These are phyloP conservation scores for Manduca sexta DNA, from an alignment of 1,140 invertebrate genomes.

Conservation along the genomic window DNA sequence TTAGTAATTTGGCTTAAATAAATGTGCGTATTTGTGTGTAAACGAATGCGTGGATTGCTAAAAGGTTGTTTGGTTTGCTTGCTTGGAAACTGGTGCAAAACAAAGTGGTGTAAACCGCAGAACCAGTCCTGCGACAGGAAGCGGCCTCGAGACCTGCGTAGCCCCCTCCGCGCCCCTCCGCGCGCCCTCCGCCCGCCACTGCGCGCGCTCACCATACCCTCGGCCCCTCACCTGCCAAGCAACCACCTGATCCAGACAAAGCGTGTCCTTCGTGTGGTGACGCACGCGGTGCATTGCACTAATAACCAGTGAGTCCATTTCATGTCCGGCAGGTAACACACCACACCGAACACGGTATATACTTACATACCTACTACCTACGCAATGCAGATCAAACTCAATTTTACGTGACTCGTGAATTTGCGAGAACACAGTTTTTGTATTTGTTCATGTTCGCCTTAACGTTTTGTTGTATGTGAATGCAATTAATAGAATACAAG, in stretches of 20 bases:
- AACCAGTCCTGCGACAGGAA: conserved; percentile 69
- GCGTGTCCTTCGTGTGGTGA: conserved; percentile 62
- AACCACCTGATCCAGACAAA: conserved; percentile 67
- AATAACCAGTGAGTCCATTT: conserved; percentile 42
- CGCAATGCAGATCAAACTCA: too few species aligned
- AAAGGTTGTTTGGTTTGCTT: conserved; percentile 48
- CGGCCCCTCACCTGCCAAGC: conserved; percentile 23
- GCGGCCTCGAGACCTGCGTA: conserved; percentile 48
- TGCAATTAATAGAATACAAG: too few species aligned
- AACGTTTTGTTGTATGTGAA: too few species aligned
- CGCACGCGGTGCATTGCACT: conserved; percentile 67
- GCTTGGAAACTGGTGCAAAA: conserved; percentile 65
- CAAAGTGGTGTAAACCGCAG: conserved; percentile 63
- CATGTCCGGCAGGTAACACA: conserved; percentile 52
- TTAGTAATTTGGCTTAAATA: background rate
- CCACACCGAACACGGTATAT: conserved; percentile 6
- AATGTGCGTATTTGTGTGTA: conserved; percentile 16
- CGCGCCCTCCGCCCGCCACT: conserved; percentile 21
- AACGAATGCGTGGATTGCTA: conserved; percentile 44
- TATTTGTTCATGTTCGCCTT: too few species aligned
- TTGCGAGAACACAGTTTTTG: too few species aligned
- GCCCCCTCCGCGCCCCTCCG: conserved; percentile 18
- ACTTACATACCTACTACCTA: too few species aligned
- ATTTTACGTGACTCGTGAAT: too few species aligned
- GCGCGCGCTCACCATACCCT: conserved; percentile 11